Base-by-base conservation (phyloP, 2,113 vertebrate genomes). In the Hyaena hyaena region DNA sequence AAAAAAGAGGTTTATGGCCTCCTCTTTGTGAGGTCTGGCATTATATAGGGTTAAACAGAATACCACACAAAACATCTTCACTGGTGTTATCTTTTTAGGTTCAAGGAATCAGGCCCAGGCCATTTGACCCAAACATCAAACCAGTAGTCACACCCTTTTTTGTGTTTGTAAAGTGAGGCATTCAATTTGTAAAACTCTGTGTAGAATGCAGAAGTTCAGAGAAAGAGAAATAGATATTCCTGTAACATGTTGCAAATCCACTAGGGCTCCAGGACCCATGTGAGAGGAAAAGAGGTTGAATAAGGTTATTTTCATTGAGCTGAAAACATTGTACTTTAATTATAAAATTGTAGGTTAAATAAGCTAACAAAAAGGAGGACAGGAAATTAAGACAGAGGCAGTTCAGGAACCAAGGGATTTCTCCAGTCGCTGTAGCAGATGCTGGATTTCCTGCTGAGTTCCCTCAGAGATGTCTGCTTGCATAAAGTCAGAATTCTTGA, bases 271-370 rank as follows among this genome's bases (percentile, higher is more conserved):
- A 24, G 14, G 71, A n/a, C 55, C 43, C 92, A 82, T 1, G 0
- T 65, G 84, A 97, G n/a, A 24, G 39, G 68, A 97, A 98, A 10
- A 79, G 31, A 97, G 90, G 88, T 74, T 97, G 92, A 85, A 77
- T 93, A 77, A 88, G 90, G 93, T 92, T 95, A 95, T 97, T 95
- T 96, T 97, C 84, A 91, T 16, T 45, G 73, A 93, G 89, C 81
- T 69, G 26, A 92, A 95, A 96, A 92, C 92, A 95, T 95, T 97
- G 97, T 96, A 85, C 74, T 94, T 98, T 98, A 98, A 98, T 98
- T 98, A 98, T 80, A 96, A 98, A 97, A 96, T 91, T 94, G 19
- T 43, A 96, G 94, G 95, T 98, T 98, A 98, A 98, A 98, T 98
- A 98, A 98, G 77, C 88, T 95, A 95, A 96, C 95, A 96, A 76